These are phyloP conservation scores for pig (Sus scrofa) DNA, from an alignment of 2,113 vertebrate genomes.

Conservation along the genomic window DNA sequence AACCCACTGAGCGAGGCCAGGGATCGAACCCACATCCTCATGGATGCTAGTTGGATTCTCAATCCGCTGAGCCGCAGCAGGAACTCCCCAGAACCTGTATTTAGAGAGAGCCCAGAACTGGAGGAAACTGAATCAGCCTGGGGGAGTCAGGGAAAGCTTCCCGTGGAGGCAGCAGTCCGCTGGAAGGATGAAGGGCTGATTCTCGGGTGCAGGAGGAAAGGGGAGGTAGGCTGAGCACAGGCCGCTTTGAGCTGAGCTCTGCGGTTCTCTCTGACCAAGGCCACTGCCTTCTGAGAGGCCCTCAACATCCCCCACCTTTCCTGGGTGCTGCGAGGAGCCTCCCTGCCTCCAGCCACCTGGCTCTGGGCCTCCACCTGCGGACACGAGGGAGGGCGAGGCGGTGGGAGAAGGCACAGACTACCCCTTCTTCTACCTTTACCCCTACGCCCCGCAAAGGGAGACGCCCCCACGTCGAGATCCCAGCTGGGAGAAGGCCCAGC, in stretches of 20 bases:
- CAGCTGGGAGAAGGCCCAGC: neutral
- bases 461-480: neutral
- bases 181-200: neutral
- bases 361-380: neutral
- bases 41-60: too few species aligned
- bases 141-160: neutral
- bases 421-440: neutral
- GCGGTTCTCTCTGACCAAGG: neutral
- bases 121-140: neutral
- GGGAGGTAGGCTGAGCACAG: neutral
- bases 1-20: too few species aligned
- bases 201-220: neutral
- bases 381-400: rapidly evolving
- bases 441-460: neutral
- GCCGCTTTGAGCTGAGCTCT: neutral
- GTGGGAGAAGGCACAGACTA: neutral
- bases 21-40: too few species aligned
- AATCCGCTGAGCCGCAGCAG: too few species aligned
- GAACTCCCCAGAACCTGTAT: too few species aligned
- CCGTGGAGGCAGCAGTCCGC: neutral
- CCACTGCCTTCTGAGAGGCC: neutral
- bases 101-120: neutral
- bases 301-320: too few species aligned
- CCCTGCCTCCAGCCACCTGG: neutral
- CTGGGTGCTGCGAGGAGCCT: too few species aligned